Percentiles rank a stretch among this genome's conserved stretches.
Evolutionary conservation across 2,888 invertebrate genomes (phyloP).

Genomic region (Trilocha varians): DNA sequence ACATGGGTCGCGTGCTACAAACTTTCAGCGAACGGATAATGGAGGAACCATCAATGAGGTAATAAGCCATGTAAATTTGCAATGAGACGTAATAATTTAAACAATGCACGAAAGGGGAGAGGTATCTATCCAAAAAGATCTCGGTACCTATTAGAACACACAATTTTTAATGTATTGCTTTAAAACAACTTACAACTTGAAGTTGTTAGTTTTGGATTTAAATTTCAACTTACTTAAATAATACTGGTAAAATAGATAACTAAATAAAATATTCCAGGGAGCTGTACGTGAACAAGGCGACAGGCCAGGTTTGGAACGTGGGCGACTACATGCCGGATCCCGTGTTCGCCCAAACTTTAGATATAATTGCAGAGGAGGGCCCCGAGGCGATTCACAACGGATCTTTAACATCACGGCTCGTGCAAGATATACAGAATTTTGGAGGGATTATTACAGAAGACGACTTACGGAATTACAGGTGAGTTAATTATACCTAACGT

Average conservation of each 20-base stretch:
- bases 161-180: too few relatives aligned
- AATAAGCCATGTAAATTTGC: constrained; percentile 10
- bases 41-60: constrained; percentile 75
- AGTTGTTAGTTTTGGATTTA: too few relatives aligned
- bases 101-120: too few relatives aligned
- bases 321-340: constrained; percentile 78
- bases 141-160: too few relatives aligned
- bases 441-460: constrained; percentile 85
- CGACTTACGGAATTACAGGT: constrained; percentile 84
- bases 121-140: too few relatives aligned
- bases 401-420: constrained; percentile 75
- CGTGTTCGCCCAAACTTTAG: constrained; percentile 79
- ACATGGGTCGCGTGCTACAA: constrained; percentile 74
- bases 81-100: too few relatives aligned
- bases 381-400: constrained; percentile 84
- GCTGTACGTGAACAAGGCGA: constrained; percentile 75
- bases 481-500: background rate
- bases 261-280: constrained; percentile 38
- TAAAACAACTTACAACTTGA: too few relatives aligned
- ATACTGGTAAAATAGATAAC: too few relatives aligned
- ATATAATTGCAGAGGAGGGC: constrained; percentile 78
- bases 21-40: constrained; percentile 66
- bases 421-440: constrained; percentile 76
- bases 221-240: too few relatives aligned
- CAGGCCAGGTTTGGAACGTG: constrained; percentile 72